Evolutionary conservation across 2,888 invertebrate species (phyloP), one percentile per base, ranked within the genome.

Genomic region (Drosophila melanosoma): DNA sequence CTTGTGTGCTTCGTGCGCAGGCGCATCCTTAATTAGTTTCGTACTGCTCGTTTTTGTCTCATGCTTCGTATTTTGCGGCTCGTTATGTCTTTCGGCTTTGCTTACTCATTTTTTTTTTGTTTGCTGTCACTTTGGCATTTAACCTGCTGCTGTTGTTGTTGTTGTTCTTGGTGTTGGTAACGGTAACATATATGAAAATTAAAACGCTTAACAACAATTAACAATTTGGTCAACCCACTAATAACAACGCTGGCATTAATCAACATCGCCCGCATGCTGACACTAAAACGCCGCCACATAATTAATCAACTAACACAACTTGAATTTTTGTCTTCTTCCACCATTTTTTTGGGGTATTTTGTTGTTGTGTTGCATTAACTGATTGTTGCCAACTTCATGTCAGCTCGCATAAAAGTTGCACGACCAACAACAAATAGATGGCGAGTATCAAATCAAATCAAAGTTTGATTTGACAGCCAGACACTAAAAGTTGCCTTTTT

Each of bases 391-490:
- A 68, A 84, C 77, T 85, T 77, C 57, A 77, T 78, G 85, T 88
- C 85, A 88, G 81, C 72, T 85, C 83, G 78, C 88, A 85, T 85
- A 85, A 85, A 85, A 85, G 87, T 85, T 85, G 70, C 70, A 70
- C 58, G 58, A 40, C 49, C 36, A 54, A 40, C 40, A 57, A 42
- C 40, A 49, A 29, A 49, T 26, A 23, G n/a, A 29, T 7, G 40
- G 56, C 53, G 69, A 76, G 77, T 76, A 85, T 88, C 82, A 84
- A 83, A 83, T 85, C 85, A 87, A 87, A 87, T 87, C 85, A 85
- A 85, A 85, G 84, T 85, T 85, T 78, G 82, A 88, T 88, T 83
- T 86, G 85, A 85, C 85, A 88, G 85, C 74, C 83, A 86, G 84
- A 82, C 88, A 79, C 72, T 63, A 53, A 33, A 36, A 32, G 65